Evolutionary conservation across 2,113 vertebrate genomes (phyloP).

Genomic region (Nestor notabilis): DNA sequence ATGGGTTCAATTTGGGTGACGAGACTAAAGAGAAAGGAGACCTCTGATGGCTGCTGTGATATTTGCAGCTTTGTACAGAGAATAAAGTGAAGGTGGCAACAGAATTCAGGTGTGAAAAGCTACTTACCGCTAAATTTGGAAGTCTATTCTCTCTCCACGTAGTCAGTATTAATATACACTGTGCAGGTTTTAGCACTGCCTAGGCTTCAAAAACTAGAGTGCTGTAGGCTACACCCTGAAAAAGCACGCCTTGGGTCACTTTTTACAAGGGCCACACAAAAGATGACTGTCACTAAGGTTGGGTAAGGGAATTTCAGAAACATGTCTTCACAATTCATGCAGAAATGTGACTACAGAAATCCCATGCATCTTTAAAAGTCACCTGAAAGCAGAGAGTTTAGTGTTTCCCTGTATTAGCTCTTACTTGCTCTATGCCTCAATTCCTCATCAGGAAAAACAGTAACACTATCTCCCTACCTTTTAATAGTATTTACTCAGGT

Average conservation of each 20-base stretch:
- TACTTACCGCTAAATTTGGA: not conserved
- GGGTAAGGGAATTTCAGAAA: not conserved
- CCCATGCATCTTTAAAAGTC: not conserved
- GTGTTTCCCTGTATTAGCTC: not conserved
- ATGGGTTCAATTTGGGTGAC: not conserved
- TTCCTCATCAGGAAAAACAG: not conserved
- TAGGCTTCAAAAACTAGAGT: not conserved
- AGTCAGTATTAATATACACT: not conserved
- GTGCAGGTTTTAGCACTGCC: not conserved
- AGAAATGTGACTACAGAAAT: not conserved
- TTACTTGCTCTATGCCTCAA: not conserved
- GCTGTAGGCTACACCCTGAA: not conserved
- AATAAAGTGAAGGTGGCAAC: not conserved
- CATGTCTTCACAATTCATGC: not conserved
- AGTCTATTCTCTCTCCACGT: not conserved
- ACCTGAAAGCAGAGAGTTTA: not conserved
- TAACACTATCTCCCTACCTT: not conserved
- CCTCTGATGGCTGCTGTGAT: constrained; percentile 62
- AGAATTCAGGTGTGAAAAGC: not conserved
- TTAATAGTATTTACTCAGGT: not conserved
- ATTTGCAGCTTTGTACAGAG: not conserved
- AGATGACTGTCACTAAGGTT: not conserved
- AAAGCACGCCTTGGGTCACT: not conserved
- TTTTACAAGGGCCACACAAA: not conserved
- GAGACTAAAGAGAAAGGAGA: constrained; percentile 61